Evolutionary conservation across 2,888 invertebrate species (phyloP), one percentile per base, ranked within the genome.

Genomic region (Ectemnius continuus): DNA sequence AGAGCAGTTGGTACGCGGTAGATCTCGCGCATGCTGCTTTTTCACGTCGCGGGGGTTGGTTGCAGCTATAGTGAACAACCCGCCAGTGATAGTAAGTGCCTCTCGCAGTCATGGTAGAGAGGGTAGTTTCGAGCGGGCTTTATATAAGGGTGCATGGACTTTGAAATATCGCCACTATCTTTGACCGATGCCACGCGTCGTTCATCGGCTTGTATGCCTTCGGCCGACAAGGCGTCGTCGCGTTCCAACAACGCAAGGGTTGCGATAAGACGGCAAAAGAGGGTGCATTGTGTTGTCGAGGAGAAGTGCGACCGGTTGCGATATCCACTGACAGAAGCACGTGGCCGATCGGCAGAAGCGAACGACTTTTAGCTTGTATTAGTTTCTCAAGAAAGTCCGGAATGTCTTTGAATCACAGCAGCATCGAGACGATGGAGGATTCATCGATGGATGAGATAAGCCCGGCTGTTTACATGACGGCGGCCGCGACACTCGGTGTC

Each of bases 401-500:
- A 6, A 80, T 79, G 79, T 67, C 59, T 14, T 71, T 70, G 26
- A 77, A 81, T 26, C 48, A 59, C 13, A 73, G 67, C 47, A 60
- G 6, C 14, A 23, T 28, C 23, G 28, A 23, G 13, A 8, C 57
- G 45, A 47, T 70, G 4, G 48, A 66, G 16, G 48, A 36, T 11
- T 36, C 36, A 36, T 36, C 36, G 36, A 6, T 36, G 36, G 36
- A 72, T 8, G 48, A 61, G 6, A 20, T 66, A 4, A 36, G 62
- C 26, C 48, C 69, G 0, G 26, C 14, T 5, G 65, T 74, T 26
- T 83, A 83, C 47, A 18, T 63, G 26, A 62, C 67, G 5, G 71
- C 83, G 1, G 74, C 79, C 11, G 8, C 76, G 28, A 52, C 47
- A 1, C 70, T 84, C 11, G 93, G 94, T 86, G 89, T 94, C 18